Conservation (phyloP, 2,797 vertebrate species). For the Anguilla marmorata region DNA sequence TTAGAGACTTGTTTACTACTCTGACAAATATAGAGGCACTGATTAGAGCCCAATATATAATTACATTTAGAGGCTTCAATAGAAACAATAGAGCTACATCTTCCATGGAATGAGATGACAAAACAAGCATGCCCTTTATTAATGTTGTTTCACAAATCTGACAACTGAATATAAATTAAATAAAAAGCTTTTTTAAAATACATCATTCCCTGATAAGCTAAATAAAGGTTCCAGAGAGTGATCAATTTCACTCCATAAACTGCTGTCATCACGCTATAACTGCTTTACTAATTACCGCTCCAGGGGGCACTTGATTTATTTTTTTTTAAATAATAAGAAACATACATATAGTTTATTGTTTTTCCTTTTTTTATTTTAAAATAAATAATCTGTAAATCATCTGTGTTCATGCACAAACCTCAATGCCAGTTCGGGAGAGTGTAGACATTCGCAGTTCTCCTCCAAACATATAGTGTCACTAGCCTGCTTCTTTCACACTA, state of each 20-base stretch:
- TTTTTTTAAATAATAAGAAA: conserved; percentile 8
- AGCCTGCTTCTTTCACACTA: background rate
- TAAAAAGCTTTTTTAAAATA: background rate
- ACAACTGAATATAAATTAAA: background rate
- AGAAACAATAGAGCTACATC: background rate
- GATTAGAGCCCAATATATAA: background rate
- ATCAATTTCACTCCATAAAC: conserved; percentile 2
- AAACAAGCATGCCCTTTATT: background rate
- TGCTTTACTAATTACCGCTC: conserved; percentile 6
- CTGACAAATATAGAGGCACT: background rate
- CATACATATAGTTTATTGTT: background rate
- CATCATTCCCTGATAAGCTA: background rate
- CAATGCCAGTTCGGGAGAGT: background rate
- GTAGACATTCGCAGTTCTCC: background rate
- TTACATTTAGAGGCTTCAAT: background rate
- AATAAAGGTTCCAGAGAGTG: background rate
- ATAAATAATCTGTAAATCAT: background rate
- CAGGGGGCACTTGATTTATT: conserved; percentile 7
- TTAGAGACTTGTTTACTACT: background rate
- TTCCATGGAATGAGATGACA: background rate
- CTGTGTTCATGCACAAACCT: background rate
- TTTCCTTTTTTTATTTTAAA: background rate
- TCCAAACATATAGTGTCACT: background rate
- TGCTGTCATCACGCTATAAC: background rate
- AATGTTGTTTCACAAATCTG: background rate